Base-by-base conservation (phyloP, 2,888 invertebrate genomes). In the Pogonocherus hispidulus region DNA sequence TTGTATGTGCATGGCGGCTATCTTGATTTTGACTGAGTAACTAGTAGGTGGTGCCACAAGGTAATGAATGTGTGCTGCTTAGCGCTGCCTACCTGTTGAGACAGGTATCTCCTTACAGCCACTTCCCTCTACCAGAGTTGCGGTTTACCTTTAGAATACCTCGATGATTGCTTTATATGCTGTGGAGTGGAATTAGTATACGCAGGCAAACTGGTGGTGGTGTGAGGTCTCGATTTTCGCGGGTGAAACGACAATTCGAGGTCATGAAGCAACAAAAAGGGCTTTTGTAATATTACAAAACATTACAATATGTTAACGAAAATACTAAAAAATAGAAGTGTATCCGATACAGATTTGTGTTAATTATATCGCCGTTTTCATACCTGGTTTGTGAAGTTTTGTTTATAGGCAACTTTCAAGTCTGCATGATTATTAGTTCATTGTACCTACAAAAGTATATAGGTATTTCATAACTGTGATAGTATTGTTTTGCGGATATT, bases 71-170 rank as follows among this genome's bases (percentile, higher is more conserved):
- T n/a, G n/a, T n/a, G n/a, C n/a, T n/a, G n/a, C n/a, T n/a, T n/a
- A 32, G 32, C 32, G 32, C 66, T 63, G 59, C 67, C 64, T 60
- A 67, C 67, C 57, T 46, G 63, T 32, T 8, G 32, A 32, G 32
- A 32, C 9, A n/a, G n/a, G n/a, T n/a, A n/a, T n/a, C n/a, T 32
- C 9, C 9, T 11, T 8, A 8, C 8, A 32, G 32, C 32, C 32
- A 11, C 11, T 32, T 32, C 32, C n/a, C n/a, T n/a, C n/a, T n/a
- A n/a, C n/a, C n/a, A n/a, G n/a, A n/a, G n/a, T 32, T 32, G 3
- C 9, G 5, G 3, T 6, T 32, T 11, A 11, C 32, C 32, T 32
- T 32, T 32, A 11, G 11, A 32, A 32, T 1, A 5, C 46, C 22
- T 59, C 47, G 32, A n/a, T n/a, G n/a, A n/a, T n/a, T n/a, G n/a